These are phyloP conservation scores for Fistularia tabacaria DNA, from an alignment of 2,797 vertebrate genomes.

Conservation along the genomic window DNA sequence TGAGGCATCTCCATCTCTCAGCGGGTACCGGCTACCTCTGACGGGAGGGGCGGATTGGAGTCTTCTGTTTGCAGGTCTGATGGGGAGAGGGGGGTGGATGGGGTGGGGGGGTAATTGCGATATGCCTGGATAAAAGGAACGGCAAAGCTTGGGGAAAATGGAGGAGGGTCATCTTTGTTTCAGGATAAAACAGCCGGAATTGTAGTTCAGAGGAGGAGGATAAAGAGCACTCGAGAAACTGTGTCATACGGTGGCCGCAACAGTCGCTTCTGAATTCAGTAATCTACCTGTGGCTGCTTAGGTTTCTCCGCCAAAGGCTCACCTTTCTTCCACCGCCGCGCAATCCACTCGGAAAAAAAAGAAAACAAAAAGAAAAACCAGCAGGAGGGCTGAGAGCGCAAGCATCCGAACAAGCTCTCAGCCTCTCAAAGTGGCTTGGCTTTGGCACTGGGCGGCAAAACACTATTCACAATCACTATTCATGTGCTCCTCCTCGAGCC, in stretches of 20 bases:
- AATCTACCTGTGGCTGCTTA: neutral
- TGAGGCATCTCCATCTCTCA: conserved; percentile 40
- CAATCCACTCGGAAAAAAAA: conserved; percentile 7
- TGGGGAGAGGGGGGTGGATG: conserved; percentile 4
- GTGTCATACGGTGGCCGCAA: too few species aligned
- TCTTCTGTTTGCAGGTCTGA: conserved; percentile 30
- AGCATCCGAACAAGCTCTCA: too few species aligned
- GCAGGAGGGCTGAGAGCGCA: conserved; percentile 7
- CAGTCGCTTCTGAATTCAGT: conserved; percentile 10
- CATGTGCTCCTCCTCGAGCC: neutral
- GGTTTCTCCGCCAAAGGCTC: conserved; percentile 8
- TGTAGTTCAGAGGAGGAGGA: neutral
- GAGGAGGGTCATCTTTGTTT: conserved; percentile 5
- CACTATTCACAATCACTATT: conserved; percentile 38
- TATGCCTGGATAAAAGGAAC: conserved; percentile 2
- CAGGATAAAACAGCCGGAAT: neutral
- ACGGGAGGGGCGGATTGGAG: conserved; percentile 38
- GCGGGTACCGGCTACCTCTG: conserved; percentile 26
- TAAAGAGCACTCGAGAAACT: conserved; percentile 5
- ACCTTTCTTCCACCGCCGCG: conserved; percentile 15
- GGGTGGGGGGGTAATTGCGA: conserved; percentile 29
- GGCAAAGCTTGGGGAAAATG: conserved; percentile 12
- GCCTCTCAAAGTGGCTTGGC: conserved; percentile 27
- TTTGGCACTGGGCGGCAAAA: conserved; percentile 41
- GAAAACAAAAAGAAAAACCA: conserved; percentile 6